Base-by-base conservation (phyloP, 2,888 invertebrate species). In the Nomada hirtipes region DNA sequence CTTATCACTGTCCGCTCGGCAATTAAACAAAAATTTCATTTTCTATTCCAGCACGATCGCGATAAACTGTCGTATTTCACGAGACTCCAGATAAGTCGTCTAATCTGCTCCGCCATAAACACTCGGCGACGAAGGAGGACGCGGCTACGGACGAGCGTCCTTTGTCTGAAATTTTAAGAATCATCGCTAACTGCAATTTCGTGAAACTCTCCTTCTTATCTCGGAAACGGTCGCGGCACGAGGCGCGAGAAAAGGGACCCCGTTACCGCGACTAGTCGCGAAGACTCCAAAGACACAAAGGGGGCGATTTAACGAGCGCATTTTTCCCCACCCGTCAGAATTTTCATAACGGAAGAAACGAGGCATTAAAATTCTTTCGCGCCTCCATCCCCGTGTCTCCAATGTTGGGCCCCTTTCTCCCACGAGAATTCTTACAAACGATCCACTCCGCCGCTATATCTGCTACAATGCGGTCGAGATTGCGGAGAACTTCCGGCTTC, bases 401-500 rank as follows among this genome's bases (percentile, higher is more conserved):
- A 0, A 4, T 20, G 26, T 23, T 29, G 53, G 53, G 52, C 67
- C 61, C 50, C 47, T 70, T 68, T 53, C 50, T 50, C 65, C 70
- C 74, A 29, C 65, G 50, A 84, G 78, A 79, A 79, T 79, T 86
- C 89, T 80, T 87, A 80, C 81, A 86, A 88, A 88, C 83, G 84
- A 89, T 87, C 79, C 82, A 79, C 81, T 84, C 71, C 69, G 71
- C 52, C 68, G 75, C 75, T 70, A 65, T 69, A 70, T 73, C 72
- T 65, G 73, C 79, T 76, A 88, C 89, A 88, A 88, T 88, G 86
- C 87, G 69, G 79, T 76, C 84, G 82, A 75, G 89, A 88, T 88
- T 88, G 87, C 87, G 52, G 81, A 86, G 87, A 83, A 83, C 87
- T 88, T 88, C 86, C 89, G 86, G 86, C 83, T 86, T 64, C 81